Evolutionary conservation across 2,888 invertebrate species (phyloP), one percentile per base, ranked within the genome.

Genomic region (Thysanoteuthis rhombus): DNA sequence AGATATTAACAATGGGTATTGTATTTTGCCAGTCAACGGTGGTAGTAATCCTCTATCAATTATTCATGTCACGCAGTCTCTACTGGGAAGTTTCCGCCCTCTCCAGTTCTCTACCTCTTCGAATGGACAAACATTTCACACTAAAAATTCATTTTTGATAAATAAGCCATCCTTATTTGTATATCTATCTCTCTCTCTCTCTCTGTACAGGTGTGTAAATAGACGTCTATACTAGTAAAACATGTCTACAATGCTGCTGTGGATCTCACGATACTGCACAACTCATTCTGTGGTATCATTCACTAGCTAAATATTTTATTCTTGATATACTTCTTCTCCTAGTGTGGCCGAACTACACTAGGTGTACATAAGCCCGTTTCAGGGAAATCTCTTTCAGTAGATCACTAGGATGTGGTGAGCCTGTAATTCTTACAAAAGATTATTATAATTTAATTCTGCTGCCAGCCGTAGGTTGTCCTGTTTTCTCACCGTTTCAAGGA

Each of bases 1-100:
- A 96, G 96, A 93, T 96, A 28, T 95, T 96, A 38, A 96, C 96
- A 0, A 96, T 96, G 96, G 95, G 95, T 28, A 96, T 96, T 92
- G 95, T 96, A 93, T 93, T 96, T 75, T 95, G 95, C 93, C 96
- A 96, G 95, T 96, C 96, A 22, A 94, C 94, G 12, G 96, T 96
- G 0, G 96, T 96, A 12, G 95, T 95, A 89, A 94, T 96, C 94
- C 95, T 96, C 92, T 96, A 96, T 93, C 95, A 95, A 93, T 95
- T 96, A 47, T 96, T 96, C 94, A 95, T 96, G 93, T 96, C 96
- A 8, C 95, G 96, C 28, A 96, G 96, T 93, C 95, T 96, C 38
- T 96, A 96, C 95, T 96, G 96, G 96, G 96, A 96, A 94, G 96
- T 96, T 36, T 96, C 96, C 0, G 96, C 96, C 0, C 95, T 96